A percentile compares a stretch with the other conserved stretches of the same genome.
These are phyloP conservation scores for Chionis minor DNA, from an alignment of 2,113 vertebrate species.

Conservation along the genomic window DNA sequence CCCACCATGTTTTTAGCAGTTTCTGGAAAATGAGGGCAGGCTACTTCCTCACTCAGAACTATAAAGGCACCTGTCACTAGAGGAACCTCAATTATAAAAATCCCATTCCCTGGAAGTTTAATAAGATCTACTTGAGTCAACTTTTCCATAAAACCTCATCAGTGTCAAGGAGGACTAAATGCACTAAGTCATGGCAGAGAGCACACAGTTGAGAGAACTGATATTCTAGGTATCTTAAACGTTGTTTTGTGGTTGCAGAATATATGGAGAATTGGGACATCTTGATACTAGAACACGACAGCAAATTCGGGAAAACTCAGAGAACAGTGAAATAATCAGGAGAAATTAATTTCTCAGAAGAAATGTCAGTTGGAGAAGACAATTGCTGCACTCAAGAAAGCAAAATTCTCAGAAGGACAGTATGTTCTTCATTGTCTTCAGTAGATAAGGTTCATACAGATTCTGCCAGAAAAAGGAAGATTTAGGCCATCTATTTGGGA, in stretches of 20 bases:
- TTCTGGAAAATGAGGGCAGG: neutral
- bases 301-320: neutral
- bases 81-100: neutral
- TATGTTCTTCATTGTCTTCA: neutral
- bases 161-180: neutral
- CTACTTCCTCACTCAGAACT: neutral
- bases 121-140: neutral
- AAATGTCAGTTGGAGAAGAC: neutral
- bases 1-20: neutral
- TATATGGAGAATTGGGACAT: neutral
- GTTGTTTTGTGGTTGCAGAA: neutral
- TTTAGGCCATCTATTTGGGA: neutral
- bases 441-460: neutral
- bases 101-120: neutral
- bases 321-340: neutral
- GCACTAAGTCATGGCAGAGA: neutral
- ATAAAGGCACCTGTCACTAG: neutral
- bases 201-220: neutral
- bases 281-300: neutral
- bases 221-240: neutral
- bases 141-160: neutral
- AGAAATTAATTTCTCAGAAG: neutral
- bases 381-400: neutral
- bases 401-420: neutral
- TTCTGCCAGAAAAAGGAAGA: neutral